Conservation (phyloP, 2,888 invertebrate species). For the Peribatodes rhomboidaria region DNA sequence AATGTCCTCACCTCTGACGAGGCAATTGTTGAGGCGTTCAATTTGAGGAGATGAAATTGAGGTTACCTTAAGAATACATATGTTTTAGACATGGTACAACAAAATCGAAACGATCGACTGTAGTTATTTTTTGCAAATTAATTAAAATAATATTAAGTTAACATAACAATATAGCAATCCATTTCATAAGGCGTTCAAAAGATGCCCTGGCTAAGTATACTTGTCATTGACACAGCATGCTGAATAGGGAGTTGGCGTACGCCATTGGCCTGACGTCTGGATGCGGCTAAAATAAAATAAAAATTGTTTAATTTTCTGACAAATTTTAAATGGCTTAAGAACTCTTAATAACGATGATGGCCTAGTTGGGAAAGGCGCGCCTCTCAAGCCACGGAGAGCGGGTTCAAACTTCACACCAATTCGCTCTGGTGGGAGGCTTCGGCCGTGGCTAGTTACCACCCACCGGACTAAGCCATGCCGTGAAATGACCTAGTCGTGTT, state of each 20-base stretch:
- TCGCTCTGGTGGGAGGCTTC: too few relatives aligned
- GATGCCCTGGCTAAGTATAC: constrained; percentile 1
- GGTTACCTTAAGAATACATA: background rate
- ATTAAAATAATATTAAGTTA: constrained; percentile 25
- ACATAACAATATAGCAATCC: constrained; percentile 21
- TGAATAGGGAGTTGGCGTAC: constrained; percentile 95
- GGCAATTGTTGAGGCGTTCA: too few relatives aligned
- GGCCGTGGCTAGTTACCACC: too few relatives aligned
- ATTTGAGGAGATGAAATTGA: background rate
- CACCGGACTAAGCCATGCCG: too few relatives aligned
- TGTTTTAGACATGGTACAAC: background rate
- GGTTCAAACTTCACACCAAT: too few relatives aligned
- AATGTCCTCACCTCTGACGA: too few relatives aligned
- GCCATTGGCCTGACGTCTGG: constrained; percentile 99
- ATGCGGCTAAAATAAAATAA: constrained; percentile 91
- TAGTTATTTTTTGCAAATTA: background rate
- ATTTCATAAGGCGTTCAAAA: constrained; percentile 12
- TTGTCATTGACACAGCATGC: constrained; percentile 89
- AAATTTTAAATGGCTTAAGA: background rate
- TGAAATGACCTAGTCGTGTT: too few relatives aligned
- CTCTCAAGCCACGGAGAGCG: too few relatives aligned
- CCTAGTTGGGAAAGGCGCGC: too few relatives aligned
- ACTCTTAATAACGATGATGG: too few relatives aligned
- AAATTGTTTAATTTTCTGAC: background rate
- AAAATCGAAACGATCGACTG: background rate